phyloP scores from a whole-genome alignment of 2,797 vertebrate species.

The Micropoecilia bifurca region DNA sequence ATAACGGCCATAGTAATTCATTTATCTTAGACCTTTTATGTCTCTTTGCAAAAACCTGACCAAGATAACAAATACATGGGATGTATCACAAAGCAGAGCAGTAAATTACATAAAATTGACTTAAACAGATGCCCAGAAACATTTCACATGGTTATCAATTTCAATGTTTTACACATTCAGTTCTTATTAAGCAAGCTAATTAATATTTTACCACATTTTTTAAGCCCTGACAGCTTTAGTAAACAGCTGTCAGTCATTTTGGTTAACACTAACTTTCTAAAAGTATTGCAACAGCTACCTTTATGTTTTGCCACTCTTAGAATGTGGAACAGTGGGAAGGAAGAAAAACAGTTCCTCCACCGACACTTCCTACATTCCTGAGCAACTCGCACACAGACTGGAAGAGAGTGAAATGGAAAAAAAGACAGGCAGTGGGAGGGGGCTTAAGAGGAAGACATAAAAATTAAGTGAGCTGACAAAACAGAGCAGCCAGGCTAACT shows the following conservation, averaged over 20 bases:
- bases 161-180: neutral
- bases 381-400: conserved; percentile 5
- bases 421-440: conserved; percentile 6
- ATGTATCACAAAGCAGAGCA: neutral
- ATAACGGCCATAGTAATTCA: neutral
- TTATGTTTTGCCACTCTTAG: neutral
- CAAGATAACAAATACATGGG: neutral
- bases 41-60: neutral
- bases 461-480: neutral
- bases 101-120: neutral
- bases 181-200: neutral
- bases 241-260: neutral
- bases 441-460: neutral
- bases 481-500: conserved; percentile 5
- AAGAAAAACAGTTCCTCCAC: neutral
- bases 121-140: neutral
- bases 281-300: neutral
- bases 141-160: neutral
- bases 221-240: neutral
- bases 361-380: conserved; percentile 35
- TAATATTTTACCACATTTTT: neutral
- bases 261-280: neutral
- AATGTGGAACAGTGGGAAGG: neutral
- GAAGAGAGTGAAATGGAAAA: neutral
- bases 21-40: neutral